Percentiles rank a stretch among this genome's conserved stretches.
Conservation (phyloP, 2,113 vertebrate species). For the Epinephelus moara region DNA sequence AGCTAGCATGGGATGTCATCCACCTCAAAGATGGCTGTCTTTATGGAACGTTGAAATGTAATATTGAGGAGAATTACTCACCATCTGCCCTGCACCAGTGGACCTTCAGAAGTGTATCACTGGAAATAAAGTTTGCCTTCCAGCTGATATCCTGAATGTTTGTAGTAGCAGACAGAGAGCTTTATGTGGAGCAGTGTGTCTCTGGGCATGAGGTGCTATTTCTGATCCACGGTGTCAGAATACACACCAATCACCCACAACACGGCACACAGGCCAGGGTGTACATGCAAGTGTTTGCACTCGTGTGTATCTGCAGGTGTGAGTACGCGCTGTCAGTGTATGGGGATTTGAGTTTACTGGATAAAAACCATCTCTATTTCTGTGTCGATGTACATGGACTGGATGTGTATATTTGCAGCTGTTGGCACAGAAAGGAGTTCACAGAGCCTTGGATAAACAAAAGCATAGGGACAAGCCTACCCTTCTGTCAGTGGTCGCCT, state of each 20-base stretch:
- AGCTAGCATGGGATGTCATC: neutral
- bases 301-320: slow-evolving; percentile 17
- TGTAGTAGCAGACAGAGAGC: neutral
- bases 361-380: slow-evolving; percentile 43
- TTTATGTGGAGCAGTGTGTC: slow-evolving; percentile 61
- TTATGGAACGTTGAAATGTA: neutral
- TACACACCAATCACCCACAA: slow-evolving; percentile 74
- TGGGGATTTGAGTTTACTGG: slow-evolving; percentile 40
- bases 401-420: slow-evolving; percentile 24
- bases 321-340: slow-evolving; percentile 13
- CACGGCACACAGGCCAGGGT: slow-evolving; percentile 10
- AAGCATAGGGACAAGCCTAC: slow-evolving; percentile 30
- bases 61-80: slow-evolving; percentile 53
- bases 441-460: slow-evolving; percentile 11
- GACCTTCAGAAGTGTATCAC: neutral
- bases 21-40: neutral
- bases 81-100: slow-evolving; percentile 6
- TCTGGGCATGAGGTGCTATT: slow-evolving; percentile 81
- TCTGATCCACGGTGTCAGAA: slow-evolving; percentile 74
- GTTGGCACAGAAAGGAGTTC: slow-evolving; percentile 20
- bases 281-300: slow-evolving; percentile 26
- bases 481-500: slow-evolving; percentile 13
- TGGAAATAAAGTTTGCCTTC: slow-evolving; percentile 20
- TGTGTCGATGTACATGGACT: slow-evolving; percentile 9
- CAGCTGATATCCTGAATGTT: neutral